phyloP scores from a whole-genome alignment of 2,888 invertebrate species.

The Podotricha telesiphe region DNA sequence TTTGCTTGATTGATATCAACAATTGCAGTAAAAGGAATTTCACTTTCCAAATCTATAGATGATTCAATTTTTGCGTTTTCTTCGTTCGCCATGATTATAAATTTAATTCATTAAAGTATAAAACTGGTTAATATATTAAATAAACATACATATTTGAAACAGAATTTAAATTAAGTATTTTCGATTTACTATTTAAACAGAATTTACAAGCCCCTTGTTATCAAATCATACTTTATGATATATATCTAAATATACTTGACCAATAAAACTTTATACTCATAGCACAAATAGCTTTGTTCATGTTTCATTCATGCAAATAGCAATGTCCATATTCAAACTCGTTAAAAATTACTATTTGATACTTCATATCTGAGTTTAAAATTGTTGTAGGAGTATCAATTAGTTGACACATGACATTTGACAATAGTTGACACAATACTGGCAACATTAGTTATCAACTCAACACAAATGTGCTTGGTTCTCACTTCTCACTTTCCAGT shows the following conservation, averaged over 20 bases:
- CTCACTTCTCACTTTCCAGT: too few species aligned
- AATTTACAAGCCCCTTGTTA: neutral
- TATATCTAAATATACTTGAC: too few species aligned
- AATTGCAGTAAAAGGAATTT: constrained; percentile 36
- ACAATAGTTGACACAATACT: neutral
- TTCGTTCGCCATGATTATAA: constrained; percentile 13
- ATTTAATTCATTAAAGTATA: neutral
- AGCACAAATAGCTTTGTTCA: neutral
- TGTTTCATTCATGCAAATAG: neutral
- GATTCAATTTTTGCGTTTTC: constrained; percentile 3
- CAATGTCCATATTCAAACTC: neutral
- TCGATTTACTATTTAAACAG: neutral
- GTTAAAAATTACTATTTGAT: neutral
- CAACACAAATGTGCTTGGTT: too few species aligned
- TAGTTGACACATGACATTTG: neutral
- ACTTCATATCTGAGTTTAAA: neutral
- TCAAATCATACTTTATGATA: neutral
- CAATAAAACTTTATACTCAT: neutral
- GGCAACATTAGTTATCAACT: too few species aligned
- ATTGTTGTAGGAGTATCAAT: neutral
- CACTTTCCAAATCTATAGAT: constrained; percentile 29
- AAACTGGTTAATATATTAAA: neutral
- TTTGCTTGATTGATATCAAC: constrained; percentile 32
- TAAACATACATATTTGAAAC: neutral
- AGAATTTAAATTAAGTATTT: neutral